A percentile compares a stretch with the other conserved stretches of the same genome.
Evolutionary conservation across 37 sponge, comb jelly and placozoan species (phyloP).

Genomic region (Spongia lamella): DNA sequence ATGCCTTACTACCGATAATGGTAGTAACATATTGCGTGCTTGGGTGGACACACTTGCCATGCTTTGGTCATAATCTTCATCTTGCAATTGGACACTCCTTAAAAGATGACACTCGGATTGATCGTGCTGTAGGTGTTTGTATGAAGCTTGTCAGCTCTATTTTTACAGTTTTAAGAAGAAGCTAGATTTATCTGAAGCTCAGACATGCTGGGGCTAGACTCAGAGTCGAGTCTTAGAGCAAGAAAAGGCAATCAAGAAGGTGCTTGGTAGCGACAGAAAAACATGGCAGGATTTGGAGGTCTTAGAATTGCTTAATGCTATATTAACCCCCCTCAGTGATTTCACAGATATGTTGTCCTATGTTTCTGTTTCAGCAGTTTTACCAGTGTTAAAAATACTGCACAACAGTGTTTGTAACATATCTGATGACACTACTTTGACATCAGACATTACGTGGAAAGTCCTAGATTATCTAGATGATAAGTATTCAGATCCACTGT

Average conservation of each 20-base stretch:
- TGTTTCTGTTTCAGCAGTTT: slow-evolving; percentile 16
- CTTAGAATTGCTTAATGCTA: slow-evolving; percentile 7
- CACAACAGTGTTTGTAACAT: too few relatives aligned
- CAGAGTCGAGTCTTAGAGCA: slow-evolving; percentile 24
- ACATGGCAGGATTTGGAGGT: slow-evolving; percentile 24
- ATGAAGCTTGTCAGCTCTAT: slow-evolving; percentile 28
- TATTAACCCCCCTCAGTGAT: slow-evolving; percentile 15
- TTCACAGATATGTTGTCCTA: slow-evolving; percentile 38
- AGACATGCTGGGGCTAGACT: slow-evolving; percentile 30
- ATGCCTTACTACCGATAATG: slow-evolving; percentile 34
- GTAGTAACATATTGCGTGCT: slow-evolving; percentile 17
- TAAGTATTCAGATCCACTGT: too few relatives aligned
- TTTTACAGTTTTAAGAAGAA: slow-evolving; percentile 24
- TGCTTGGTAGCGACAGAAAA: slow-evolving; percentile 4
- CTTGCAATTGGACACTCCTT: slow-evolving; percentile 16
- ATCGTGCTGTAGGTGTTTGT: slow-evolving; percentile 26
- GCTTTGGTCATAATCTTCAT: slow-evolving; percentile 50
- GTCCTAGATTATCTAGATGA: background rate
- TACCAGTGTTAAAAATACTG: slow-evolving; percentile 17
- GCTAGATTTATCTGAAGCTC: slow-evolving; percentile 15
- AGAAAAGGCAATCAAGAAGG: slow-evolving; percentile 4
- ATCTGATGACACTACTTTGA: too few relatives aligned
- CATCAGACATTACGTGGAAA: too few relatives aligned
- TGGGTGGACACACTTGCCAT: slow-evolving; percentile 11
- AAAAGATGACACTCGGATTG: slow-evolving; percentile 14